A percentile compares a stretch with the other conserved stretches of the same genome.
Evolutionary conservation across 2,888 invertebrate species (phyloP).

Genomic region (Lasius fuliginosus): DNA sequence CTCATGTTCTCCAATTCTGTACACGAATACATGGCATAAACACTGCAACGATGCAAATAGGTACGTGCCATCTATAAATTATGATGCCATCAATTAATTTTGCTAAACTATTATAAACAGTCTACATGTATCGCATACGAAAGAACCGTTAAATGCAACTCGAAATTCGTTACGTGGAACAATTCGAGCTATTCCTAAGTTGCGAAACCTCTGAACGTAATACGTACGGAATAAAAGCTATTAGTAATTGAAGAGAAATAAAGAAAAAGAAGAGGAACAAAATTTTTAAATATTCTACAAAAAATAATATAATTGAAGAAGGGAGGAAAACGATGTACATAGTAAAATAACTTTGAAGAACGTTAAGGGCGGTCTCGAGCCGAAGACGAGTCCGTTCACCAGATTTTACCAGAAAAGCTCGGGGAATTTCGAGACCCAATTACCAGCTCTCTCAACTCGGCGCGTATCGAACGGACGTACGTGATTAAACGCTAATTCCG

Average conservation of each 20-base stretch:
- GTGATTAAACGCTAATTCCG: slow-evolving; percentile 51
- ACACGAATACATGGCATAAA: slow-evolving; percentile 13
- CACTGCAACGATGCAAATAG: slow-evolving; percentile 28
- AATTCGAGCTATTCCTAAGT: not conserved
- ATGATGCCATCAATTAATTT: slow-evolving; percentile 39
- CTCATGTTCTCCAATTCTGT: slow-evolving; percentile 4
- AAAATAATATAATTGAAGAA: not conserved
- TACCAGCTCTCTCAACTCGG: slow-evolving; percentile 16
- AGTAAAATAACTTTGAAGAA: not conserved
- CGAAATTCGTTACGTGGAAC: slow-evolving; percentile 8
- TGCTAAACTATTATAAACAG: slow-evolving; percentile 38
- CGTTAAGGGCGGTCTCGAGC: not conserved
- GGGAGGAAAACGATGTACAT: too few relatives aligned
- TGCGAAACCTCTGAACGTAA: not conserved
- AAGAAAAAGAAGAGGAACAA: not conserved
- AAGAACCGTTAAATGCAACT: not conserved
- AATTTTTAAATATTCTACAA: not conserved
- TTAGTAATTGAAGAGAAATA: not conserved
- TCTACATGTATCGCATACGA: not conserved
- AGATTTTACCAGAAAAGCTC: not conserved
- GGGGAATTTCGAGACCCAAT: slow-evolving; percentile 52
- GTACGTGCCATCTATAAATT: slow-evolving; percentile 28
- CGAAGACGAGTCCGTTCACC: not conserved
- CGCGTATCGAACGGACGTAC: slow-evolving; percentile 46
- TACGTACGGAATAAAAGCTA: not conserved